Evolutionary conservation across 2,888 invertebrate species (phyloP).

Genomic region (Fragum whitleyi): DNA sequence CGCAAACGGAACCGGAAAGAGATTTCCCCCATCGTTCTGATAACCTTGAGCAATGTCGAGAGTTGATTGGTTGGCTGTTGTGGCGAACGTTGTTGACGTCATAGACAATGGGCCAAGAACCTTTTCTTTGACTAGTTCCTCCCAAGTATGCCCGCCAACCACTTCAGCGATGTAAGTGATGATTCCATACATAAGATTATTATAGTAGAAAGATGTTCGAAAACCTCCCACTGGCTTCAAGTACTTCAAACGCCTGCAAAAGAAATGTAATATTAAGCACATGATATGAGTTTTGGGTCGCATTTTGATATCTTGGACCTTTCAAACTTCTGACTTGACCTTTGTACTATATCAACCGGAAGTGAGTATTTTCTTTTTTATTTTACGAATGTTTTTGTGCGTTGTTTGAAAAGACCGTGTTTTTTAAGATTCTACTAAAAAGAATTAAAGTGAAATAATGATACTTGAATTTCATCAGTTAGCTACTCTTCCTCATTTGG

Average conservation of each 20-base stretch:
- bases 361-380: too few species aligned
- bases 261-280: too few species aligned
- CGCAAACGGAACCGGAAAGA: slow-evolving; percentile 57
- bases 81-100: slow-evolving; percentile 78
- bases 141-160: slow-evolving; percentile 77
- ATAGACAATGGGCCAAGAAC: slow-evolving; percentile 80
- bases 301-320: too few species aligned
- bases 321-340: too few species aligned
- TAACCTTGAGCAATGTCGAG: slow-evolving; percentile 75
- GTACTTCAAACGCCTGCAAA: slow-evolving; percentile 67
- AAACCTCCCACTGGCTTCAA: slow-evolving; percentile 69
- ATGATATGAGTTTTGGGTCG: too few species aligned
- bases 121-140: slow-evolving; percentile 73
- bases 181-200: slow-evolving; percentile 82
- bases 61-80: slow-evolving; percentile 66
- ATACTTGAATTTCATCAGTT: too few species aligned
- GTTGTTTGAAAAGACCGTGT: too few species aligned
- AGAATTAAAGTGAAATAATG: too few species aligned
- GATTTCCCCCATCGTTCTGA: slow-evolving; percentile 56
- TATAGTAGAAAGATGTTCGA: slow-evolving; percentile 79
- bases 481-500: too few species aligned
- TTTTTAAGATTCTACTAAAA: too few species aligned
- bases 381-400: too few species aligned
- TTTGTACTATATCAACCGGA: too few species aligned
- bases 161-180: slow-evolving; percentile 77